Evolutionary conservation across 2,113 vertebrate genomes (phyloP).

Genomic region (Lates calcarifer): DNA sequence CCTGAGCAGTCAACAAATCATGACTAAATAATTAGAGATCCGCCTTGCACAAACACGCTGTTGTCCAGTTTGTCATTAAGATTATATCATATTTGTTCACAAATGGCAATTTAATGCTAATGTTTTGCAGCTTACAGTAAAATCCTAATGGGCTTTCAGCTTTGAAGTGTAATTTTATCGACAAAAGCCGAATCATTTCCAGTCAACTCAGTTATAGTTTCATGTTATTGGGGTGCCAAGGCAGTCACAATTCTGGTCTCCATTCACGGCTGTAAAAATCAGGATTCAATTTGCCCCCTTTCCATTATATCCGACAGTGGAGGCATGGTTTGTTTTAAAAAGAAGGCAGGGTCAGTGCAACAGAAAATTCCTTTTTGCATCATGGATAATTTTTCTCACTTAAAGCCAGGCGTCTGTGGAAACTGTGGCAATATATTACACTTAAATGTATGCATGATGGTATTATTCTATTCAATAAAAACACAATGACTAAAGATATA

Average conservation of each 20-base stretch:
- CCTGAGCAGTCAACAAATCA: slow-evolving; percentile 49
- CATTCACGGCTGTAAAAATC: slow-evolving; percentile 57
- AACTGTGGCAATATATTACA: slow-evolving; percentile 12
- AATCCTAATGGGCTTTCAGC: slow-evolving; percentile 58
- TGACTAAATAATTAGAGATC: slow-evolving; percentile 56
- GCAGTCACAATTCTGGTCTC: slow-evolving; percentile 43
- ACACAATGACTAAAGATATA: neutral
- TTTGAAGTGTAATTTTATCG: slow-evolving; percentile 65
- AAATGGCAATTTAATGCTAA: slow-evolving; percentile 71
- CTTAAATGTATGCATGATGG: slow-evolving; percentile 6
- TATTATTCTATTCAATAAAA: neutral
- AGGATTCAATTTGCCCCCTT: slow-evolving; percentile 57
- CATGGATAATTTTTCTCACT: slow-evolving; percentile 27
- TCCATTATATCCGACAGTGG: slow-evolving; percentile 34
- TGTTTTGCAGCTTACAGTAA: slow-evolving; percentile 66
- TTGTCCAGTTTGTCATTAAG: slow-evolving; percentile 65
- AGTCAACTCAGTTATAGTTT: slow-evolving; percentile 52
- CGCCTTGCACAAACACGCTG: slow-evolving; percentile 52
- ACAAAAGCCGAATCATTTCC: slow-evolving; percentile 54
- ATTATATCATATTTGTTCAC: slow-evolving; percentile 68
- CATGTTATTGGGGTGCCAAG: slow-evolving; percentile 58
- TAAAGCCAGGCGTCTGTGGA: slow-evolving; percentile 26
- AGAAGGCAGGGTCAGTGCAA: slow-evolving; percentile 25
- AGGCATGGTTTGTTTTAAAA: slow-evolving; percentile 30
- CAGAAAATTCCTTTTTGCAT: slow-evolving; percentile 35